Base-by-base conservation (phyloP, 2,113 vertebrate species). In the Nothobranchius furzeri region DNA sequence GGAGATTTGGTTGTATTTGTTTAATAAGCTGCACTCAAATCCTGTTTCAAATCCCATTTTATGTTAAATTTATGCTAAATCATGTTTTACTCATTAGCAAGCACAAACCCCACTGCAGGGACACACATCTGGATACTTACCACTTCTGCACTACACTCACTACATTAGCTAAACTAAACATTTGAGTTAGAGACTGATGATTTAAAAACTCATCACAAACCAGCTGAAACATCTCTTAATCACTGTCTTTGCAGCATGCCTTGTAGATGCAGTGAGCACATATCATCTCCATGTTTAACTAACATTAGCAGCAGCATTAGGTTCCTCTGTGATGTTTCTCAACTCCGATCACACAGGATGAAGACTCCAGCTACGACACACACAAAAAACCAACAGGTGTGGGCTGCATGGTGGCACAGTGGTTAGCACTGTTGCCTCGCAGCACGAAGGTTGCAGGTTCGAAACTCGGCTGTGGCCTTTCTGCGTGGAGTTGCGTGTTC, bases 221-320 rank as follows among this genome's bases (percentile, higher is more conserved):
- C 8, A 11, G 5, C 9, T 24, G 9, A 30, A 64, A 50, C 12
- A 11, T 11, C 17, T 17, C 12, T 52, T 49, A 17, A 47, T 49
- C 12, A 24, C 20, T 62, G 40, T 47, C 5, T 57, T n/a, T 46
- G 42, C 43, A 59, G 52, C 80, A 76, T 83, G 83, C 85, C 77
- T 12, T 64, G 17, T 59, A 14, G 24, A 63, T 25, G 4, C 37
- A 65, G 14, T 53, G n/a, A 54, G 24, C 49, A 58, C 60, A 49
- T 55, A 68, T 30, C 24, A 24, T 14, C 13, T 12, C 63, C 25
- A 72, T 37, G 8, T 30, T 45, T 60, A 2, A 63, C 20, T 14
- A 20, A 36, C 5, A 51, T 14, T 17, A 40, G n/a, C 47, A 13
- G 4, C 13, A 12, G 6, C 25, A 8, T 40, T 12, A 47, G 9